Conservation (phyloP, 2,113 vertebrate genomes). For the Lycocorax pyrrhopterus region DNA sequence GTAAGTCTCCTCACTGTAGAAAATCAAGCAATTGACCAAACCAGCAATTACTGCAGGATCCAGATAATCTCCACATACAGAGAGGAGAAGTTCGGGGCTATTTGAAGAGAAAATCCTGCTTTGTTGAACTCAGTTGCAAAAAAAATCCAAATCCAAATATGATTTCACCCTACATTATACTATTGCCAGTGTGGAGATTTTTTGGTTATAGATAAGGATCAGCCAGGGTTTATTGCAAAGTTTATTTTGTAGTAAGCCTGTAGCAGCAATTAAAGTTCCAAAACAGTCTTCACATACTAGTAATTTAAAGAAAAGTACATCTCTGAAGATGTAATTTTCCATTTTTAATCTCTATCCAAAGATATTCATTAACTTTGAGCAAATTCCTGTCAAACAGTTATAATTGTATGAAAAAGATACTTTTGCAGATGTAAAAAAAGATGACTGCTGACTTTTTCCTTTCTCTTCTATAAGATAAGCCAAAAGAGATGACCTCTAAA, state of each 20-base stretch:
- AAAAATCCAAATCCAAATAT: not conserved
- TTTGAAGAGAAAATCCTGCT: not conserved
- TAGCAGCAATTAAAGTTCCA: conserved; percentile 66
- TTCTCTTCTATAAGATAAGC: conserved; percentile 45
- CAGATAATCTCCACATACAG: conserved; percentile 12
- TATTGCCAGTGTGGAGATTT: conserved; percentile 9
- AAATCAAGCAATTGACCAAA: conserved; percentile 42
- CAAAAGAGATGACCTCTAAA: conserved; percentile 20
- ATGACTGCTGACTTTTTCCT: conserved; percentile 27
- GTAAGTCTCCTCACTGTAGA: not conserved
- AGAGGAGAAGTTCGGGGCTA: not conserved
- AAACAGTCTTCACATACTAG: conserved; percentile 68
- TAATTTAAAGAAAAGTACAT: conserved; percentile 69
- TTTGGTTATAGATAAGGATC: conserved; percentile 62
- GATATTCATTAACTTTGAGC: conserved; percentile 62
- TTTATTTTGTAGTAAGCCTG: conserved; percentile 53
- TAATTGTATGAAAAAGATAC: conserved; percentile 65
- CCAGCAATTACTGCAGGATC: conserved; percentile 37
- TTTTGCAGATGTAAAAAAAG: conserved; percentile 36
- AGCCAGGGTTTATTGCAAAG: conserved; percentile 52
- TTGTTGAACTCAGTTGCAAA: not conserved
- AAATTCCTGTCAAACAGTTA: conserved; percentile 63
- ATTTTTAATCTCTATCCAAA: conserved; percentile 62
- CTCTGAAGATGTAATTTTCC: conserved; percentile 67
- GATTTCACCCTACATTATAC: conserved; percentile 6